Evolutionary conservation across 2,888 invertebrate genomes (phyloP).

Genomic region (Dermolepida albohirtum): DNA sequence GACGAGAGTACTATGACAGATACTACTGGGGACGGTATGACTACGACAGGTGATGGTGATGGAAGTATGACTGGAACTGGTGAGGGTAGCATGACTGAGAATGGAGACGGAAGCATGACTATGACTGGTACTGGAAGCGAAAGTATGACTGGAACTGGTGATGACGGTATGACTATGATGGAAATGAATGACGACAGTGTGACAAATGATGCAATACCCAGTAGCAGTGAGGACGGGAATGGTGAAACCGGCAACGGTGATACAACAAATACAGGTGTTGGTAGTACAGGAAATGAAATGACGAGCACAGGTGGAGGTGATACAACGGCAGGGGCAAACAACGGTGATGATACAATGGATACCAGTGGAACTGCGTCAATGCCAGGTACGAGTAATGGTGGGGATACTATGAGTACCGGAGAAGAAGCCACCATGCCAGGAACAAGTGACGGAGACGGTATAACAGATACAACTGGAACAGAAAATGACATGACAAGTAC

Average conservation of each 20-base stretch:
- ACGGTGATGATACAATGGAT: conserved; percentile 60
- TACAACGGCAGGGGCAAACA: conserved; percentile 63
- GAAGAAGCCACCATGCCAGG: conserved; percentile 3
- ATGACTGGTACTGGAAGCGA: conserved; percentile 34
- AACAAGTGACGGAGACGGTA: conserved; percentile 37
- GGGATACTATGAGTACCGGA: conserved; percentile 10
- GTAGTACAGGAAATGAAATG: conserved; percentile 46
- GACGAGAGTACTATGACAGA: conserved; percentile 36
- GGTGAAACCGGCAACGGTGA: conserved; percentile 61
- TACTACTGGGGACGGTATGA: conserved; percentile 38
- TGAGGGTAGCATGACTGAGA: conserved; percentile 41
- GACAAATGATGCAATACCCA: conserved; percentile 55
- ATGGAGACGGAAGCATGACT: conserved; percentile 30
- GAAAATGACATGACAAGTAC: conserved; percentile 50
- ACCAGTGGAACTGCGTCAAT: conserved; percentile 35
- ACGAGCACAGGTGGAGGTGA: conserved; percentile 61
- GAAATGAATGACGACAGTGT: conserved; percentile 27
- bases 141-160: too few species aligned
- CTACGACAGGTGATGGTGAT: conserved; percentile 20
- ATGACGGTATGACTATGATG: conserved; percentile 6
- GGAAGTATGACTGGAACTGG: conserved; percentile 40
- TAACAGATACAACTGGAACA: conserved; percentile 55
- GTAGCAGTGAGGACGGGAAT: conserved; percentile 50
- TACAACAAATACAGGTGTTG: conserved; percentile 59
- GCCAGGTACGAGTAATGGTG: conserved; percentile 35